Base-by-base conservation (phyloP, 2,888 invertebrate species). In the Drosophila birchii region DNA sequence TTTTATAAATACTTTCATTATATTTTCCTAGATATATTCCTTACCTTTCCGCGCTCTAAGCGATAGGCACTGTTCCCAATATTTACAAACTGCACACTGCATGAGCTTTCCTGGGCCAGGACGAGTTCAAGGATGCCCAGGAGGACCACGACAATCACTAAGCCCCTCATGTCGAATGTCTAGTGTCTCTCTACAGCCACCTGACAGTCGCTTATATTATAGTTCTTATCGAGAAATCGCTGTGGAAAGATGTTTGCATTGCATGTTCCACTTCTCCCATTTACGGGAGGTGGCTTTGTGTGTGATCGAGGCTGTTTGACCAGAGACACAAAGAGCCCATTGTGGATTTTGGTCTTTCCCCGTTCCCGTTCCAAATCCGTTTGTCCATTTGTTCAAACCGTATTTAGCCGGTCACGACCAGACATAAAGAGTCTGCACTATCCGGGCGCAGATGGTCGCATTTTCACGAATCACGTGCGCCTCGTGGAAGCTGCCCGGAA, bases 391-490 rank as follows among this genome's bases (percentile, higher is more conserved):
- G 73, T 32, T 18, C 62, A 78, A 71, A 68, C 72, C 67, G 53
- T 70, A 81, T 71, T 85, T 63, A 84, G 67, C 81, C 79, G 74
- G 86, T 78, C 82, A 76, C 78, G 86, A 74, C 66, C 86, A 66
- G 70, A 69, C 82, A 75, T 67, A 78, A 80, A 78, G 78, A 73
- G 79, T 44, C 64, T 66, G 61, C 43, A 26, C 58, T 72, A 62
- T 54, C 55, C 55, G 62, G 76, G 62, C 77, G 71, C 88, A 87
- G 85, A 74, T 88, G 88, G 69, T 83, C 67, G 68, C 66, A 88
- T 88, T 88, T 83, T 78, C 86, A 76, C 71, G 83, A 79, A 84
- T 82, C 89, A 87, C 88, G 88, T 87, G 66, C 74, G 55, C 32
- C 41, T 12, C 36, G 54, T 49, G 71, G 58, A 63, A 66, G 44